Evolutionary conservation across 2,113 vertebrate genomes (phyloP), one percentile per base, ranked within the genome.

Genomic region (Dicerorhinus sumatrensis): DNA sequence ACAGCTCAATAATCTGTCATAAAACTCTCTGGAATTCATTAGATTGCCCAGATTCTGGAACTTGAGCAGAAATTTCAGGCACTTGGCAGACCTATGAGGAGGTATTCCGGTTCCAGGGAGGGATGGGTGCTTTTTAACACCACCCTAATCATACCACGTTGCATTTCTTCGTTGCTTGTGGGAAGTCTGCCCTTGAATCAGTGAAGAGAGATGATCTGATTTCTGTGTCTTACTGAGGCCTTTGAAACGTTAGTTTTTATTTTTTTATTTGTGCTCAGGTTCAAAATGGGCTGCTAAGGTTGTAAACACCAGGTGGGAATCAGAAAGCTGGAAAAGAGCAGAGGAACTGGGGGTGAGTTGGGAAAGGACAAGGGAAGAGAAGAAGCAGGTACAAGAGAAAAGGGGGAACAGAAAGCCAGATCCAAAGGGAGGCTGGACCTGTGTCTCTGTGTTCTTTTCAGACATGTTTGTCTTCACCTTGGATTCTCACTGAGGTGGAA

Each of bases 231-330:
- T 18, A 75, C 46, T 33, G 25, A 60, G 20, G 21, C 27, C 54
- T 77, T 67, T 85, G 77, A 91, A 86, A 77, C 23, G 87, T 92
- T 93, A 73, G 46, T 48, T 83, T 94, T 93, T 56, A 79, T 81
- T 96, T 48, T 83, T 94, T 93, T 56, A 79, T 81, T 96, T 8
- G 42, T 48, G 18, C 21, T 93, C 36, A 81, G 27, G 17, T 69
- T 95, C 21, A 72, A 72, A 95, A n/a, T 77, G 29, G 10, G 31
- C 63, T 89, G 6, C 56, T 65, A n/a, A 95, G 5, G 76, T 27
- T 75, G 17, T 72, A 72, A 83, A 76, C 1, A 93, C 29, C 39
- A 72, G 33, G 20, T 89, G 3, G n/a, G 27, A 96, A 56, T 90
- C n/a, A 67, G 76, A 91, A 85, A 72, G 46, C 82, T 90, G 29